A percentile compares a stretch with the other conserved stretches of the same genome.
Conservation (phyloP, 2,113 vertebrate genomes). For the Centrocercus urophasianus region DNA sequence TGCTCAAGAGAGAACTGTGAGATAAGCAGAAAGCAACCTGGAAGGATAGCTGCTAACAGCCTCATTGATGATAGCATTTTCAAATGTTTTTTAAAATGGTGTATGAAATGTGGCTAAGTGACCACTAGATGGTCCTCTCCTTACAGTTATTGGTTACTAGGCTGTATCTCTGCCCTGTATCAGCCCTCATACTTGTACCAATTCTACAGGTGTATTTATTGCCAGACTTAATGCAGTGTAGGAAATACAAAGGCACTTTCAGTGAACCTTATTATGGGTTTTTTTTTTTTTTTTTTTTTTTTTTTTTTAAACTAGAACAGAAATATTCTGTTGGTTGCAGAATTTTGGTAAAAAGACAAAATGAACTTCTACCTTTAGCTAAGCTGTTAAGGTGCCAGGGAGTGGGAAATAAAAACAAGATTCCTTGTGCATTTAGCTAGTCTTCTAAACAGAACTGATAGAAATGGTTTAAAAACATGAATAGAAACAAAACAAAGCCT, state of each 20-base stretch:
- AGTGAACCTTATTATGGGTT: not conserved
- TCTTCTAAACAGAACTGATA: not conserved
- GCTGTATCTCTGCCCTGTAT: not conserved
- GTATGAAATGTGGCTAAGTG: not conserved
- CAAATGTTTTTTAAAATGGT: not conserved
- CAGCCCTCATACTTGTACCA: not conserved
- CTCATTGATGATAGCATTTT: not conserved
- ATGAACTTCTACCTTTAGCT: not conserved
- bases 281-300: not conserved
- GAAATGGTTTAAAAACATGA: not conserved
- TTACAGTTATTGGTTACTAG: not conserved
- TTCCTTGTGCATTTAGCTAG: not conserved
- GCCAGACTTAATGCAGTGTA: not conserved
- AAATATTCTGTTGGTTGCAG: not conserved
- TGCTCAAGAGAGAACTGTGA: not conserved
- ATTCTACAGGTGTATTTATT: not conserved
- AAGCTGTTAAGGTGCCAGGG: not conserved
- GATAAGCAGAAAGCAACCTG: not conserved
- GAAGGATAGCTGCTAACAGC: not conserved
- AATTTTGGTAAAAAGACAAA: not conserved
- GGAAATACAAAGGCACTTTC: not conserved
- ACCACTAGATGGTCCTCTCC: conserved; percentile 59
- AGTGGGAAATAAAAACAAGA: not conserved
- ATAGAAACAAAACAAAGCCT: not conserved
- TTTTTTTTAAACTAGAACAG: not conserved